These are phyloP conservation scores for Chrysogorgia sp. DNA, from an alignment of 92 coral and sea anemone genomes.

Conservation along the genomic window DNA sequence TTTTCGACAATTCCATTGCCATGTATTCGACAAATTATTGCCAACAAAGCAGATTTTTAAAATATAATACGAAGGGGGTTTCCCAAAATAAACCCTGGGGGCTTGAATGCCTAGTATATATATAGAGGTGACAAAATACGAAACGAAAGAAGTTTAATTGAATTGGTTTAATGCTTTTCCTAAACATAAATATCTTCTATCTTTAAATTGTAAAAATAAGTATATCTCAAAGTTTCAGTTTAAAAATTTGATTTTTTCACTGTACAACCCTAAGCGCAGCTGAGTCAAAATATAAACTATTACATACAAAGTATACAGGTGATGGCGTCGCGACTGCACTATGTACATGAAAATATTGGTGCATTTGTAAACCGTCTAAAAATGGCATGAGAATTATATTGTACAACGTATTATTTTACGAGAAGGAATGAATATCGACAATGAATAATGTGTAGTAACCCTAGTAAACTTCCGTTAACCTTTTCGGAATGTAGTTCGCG, in stretches of 20 bases:
- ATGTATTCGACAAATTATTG: no score
- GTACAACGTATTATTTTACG: no score
- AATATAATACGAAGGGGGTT: no score
- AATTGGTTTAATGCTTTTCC: conserved; percentile 7
- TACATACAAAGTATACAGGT: conserved; percentile 1
- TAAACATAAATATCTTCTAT: conserved; percentile 37
- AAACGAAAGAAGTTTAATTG: background rate
- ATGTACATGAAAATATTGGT: background rate
- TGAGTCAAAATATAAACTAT: background rate
- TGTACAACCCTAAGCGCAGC: background rate
- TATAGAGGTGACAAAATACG: background rate
- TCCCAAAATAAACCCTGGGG: no score
- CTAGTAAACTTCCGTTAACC: conserved; percentile 38
- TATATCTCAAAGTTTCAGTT: background rate
- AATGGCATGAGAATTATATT: background rate
- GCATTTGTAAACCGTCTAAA: background rate
- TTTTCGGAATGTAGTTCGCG: conserved; percentile 24
- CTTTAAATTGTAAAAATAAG: conserved; percentile 24
- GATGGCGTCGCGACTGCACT: background rate
- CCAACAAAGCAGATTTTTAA: no score
- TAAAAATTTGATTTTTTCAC: conserved; percentile 22
- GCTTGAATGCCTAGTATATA: no score
- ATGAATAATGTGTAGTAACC: no score
- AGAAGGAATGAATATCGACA: no score
- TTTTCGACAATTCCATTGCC: no score